Conservation (phyloP, 2,888 invertebrate genomes). For the Saturnia pavonia region DNA sequence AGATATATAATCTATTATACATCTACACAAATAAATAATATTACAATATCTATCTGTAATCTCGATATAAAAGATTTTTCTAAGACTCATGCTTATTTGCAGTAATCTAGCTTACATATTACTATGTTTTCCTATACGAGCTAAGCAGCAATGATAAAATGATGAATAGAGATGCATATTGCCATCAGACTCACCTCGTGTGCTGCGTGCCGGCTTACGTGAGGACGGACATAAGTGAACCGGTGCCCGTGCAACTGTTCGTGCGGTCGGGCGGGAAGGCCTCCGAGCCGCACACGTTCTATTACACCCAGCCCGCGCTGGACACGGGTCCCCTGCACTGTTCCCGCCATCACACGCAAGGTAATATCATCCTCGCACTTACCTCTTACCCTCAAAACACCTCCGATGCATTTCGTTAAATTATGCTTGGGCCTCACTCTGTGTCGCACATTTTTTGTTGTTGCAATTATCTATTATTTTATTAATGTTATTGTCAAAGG, state of each 20-base stretch:
- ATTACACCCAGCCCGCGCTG: conserved; percentile 84
- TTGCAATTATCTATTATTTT: conserved; percentile 2
- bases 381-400: conserved; percentile 8
- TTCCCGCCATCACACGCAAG: conserved; percentile 58
- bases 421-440: conserved; percentile 3
- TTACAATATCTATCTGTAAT: no score
- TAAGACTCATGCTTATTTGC: no score
- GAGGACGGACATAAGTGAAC: conserved; percentile 85
- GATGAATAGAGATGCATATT: background rate
- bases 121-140: no score
- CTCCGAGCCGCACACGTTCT: conserved; percentile 92
- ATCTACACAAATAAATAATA: no score
- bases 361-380: conserved; percentile 34
- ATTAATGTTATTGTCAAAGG: background rate
- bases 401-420: background rate
- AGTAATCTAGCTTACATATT: no score
- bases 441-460: conserved; percentile 21
- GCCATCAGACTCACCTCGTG: conserved; percentile 89
- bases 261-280: conserved; percentile 93
- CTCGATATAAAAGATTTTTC: no score
- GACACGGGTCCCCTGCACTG: conserved; percentile 59
- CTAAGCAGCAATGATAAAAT: background rate
- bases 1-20: no score
- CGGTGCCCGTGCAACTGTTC: conserved; percentile 88
- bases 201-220: conserved; percentile 92